phyloP scores from a whole-genome alignment of 2,797 vertebrate genomes.

The Coccyzus lansbergi region DNA sequence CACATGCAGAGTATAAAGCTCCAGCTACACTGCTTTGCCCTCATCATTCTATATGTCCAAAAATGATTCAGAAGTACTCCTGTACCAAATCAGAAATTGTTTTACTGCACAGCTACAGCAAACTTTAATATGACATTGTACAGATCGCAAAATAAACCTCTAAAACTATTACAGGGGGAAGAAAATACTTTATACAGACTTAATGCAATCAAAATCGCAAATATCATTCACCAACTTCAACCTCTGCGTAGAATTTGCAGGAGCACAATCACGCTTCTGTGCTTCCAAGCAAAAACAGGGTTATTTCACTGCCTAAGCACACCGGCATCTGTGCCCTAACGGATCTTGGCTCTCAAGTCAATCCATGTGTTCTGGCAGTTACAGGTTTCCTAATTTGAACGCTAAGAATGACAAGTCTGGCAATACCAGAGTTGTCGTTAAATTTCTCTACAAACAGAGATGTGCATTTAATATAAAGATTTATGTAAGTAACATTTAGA shows the following conservation, averaged over 20 bases:
- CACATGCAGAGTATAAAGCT: neutral
- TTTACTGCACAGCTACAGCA: neutral
- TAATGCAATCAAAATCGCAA: conserved; percentile 29
- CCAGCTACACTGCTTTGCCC: neutral
- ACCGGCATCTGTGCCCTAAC: neutral
- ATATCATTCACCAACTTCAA: conserved; percentile 24
- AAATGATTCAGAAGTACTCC: neutral
- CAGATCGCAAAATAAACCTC: conserved; percentile 13
- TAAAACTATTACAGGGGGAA: neutral
- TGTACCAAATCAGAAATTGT: neutral
- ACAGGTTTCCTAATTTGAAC: neutral
- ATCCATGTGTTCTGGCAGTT: neutral
- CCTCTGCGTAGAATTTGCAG: conserved; percentile 19
- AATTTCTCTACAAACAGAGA: neutral
- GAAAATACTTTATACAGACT: neutral
- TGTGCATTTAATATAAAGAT: neutral
- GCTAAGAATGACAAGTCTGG: neutral
- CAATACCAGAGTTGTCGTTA: neutral
- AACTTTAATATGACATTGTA: neutral
- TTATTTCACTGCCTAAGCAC: conserved; percentile 38
- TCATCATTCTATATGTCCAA: neutral
- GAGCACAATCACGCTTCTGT: neutral
- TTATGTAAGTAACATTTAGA: neutral
- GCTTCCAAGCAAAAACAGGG: neutral
- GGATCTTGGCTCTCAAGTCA: neutral